These are phyloP conservation scores for Drepana arcuata DNA, from an alignment of 1,140 invertebrate genomes.

Conservation along the genomic window DNA sequence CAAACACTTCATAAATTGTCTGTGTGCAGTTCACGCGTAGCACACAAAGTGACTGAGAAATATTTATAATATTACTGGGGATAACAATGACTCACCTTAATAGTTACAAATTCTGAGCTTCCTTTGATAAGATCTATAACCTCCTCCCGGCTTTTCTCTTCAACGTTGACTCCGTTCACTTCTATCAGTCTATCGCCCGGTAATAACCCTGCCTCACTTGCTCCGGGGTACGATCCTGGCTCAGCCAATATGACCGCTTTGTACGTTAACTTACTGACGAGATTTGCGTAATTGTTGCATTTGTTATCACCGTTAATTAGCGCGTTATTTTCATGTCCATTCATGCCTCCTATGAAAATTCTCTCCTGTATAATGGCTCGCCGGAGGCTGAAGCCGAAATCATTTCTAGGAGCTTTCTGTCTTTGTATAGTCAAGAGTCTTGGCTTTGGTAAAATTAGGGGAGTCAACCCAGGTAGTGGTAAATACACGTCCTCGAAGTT, in stretches of 20 bases:
- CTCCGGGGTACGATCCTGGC: conserved; percentile 85
- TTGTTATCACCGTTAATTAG: conserved; percentile 54
- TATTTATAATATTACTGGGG: too few relatives aligned
- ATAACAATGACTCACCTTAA: conserved; percentile 85
- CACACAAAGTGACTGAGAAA: too few relatives aligned
- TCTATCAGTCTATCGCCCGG: conserved; percentile 94
- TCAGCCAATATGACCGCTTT: conserved; percentile 93
- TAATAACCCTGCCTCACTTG: conserved; percentile 87
- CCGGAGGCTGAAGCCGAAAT: conserved; percentile 96
- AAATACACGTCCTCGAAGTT: conserved; percentile 84
- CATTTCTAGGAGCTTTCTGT: conserved; percentile 87
- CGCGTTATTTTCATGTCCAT: conserved; percentile 42
- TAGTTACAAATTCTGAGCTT: conserved; percentile 84
- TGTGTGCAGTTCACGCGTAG: too few relatives aligned
- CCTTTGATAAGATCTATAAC: conserved; percentile 94
- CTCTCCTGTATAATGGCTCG: conserved; percentile 86
- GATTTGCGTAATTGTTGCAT: conserved; percentile 40
- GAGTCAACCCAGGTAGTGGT: conserved; percentile 83
- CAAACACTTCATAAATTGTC: too few relatives aligned
- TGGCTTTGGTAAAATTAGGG: conserved; percentile 81
- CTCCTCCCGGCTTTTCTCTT: conserved; percentile 89
- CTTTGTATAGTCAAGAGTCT: conserved; percentile 84
- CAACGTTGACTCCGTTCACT: conserved; percentile 90
- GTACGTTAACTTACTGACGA: conserved; percentile 71
- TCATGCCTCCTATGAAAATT: conserved; percentile 51